Percentiles rank a stretch among this genome's conserved stretches.
Conservation (phyloP, 2,797 vertebrate species). For the Chrosomus eos region DNA sequence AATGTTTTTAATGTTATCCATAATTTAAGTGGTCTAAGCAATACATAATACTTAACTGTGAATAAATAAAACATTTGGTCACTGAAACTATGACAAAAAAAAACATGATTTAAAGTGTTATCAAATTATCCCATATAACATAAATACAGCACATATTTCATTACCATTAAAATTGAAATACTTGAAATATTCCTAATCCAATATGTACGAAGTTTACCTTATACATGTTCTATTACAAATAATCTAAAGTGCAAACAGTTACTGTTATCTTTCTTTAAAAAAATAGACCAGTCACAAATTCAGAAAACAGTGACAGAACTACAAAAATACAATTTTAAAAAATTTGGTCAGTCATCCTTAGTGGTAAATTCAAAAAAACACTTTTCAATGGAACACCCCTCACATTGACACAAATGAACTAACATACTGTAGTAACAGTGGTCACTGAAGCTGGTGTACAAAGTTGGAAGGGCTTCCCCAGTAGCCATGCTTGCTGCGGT, state of each 20-base stretch:
- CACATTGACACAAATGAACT: conserved; percentile 58
- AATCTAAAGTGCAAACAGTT: conserved; percentile 78
- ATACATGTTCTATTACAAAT: conserved; percentile 69
- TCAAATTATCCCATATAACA: conserved; percentile 67
- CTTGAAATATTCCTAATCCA: conserved; percentile 69
- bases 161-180: conserved; percentile 67
- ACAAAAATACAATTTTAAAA: conserved; percentile 64
- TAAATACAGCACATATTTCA: conserved; percentile 74
- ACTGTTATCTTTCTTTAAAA: conserved; percentile 60
- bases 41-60: conserved; percentile 64
- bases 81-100: conserved; percentile 61
- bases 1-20: conserved; percentile 69
- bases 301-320: conserved; percentile 56
- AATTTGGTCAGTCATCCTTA: conserved; percentile 65
- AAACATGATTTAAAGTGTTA: conserved; percentile 59
- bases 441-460: conserved; percentile 64
- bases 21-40: conserved; percentile 68
- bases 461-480: conserved; percentile 64
- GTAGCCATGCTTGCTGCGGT: conserved; percentile 60
- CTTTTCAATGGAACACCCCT: conserved; percentile 47
- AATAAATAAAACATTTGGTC: conserved; percentile 78
- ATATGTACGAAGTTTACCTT: conserved; percentile 65
- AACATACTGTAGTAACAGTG: conserved; percentile 44
- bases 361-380: conserved; percentile 60
- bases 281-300: conserved; percentile 51